Evolutionary conservation across 2,888 invertebrate species (phyloP), one percentile per base, ranked within the genome.

Genomic region (Fabriciana adippe): DNA sequence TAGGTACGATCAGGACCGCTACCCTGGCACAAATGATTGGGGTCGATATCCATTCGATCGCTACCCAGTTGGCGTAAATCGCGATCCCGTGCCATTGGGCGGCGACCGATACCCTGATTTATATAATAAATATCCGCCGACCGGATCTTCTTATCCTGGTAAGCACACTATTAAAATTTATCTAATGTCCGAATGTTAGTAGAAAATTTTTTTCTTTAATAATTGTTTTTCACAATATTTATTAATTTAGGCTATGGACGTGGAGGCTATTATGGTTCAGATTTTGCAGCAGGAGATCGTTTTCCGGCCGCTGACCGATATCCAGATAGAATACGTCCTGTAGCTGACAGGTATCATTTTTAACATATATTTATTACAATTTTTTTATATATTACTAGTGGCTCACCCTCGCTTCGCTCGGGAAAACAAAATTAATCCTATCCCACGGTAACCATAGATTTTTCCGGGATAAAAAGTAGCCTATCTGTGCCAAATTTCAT

Each of bases 111-210:
- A 92, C 78, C 93, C 93, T 60, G 88, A 90, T 76, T 78, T 91
- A 71, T 90, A 93, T 81, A 93, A 93, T 76, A 93, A 94, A 82
- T 94, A 93, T 91, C 94, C 94, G 86, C 92, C 92, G 86, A 90
- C 89, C 87, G 92, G 92, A 86, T 89, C 92, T 72, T 90, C 92
- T 79, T 91, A 89, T 78, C 90, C 90, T 78, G 92, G 92, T 92
- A 86, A 90, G 92, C 85, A 85, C n/a, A 59, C 75, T 64, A 15
- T 45, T 55, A 54, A 57, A 18, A 48, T 59, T 48, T 31, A 16
- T 16, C 14, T 53, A 57, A 56, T 13, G 18, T 53, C 26, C 16
- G 51, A 45, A 41, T 54, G 4, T 57, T 35, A 51, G 13, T 56
- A 45, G 15, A n/a, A 31, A 31, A 16, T 41, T 51, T 35, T 8